Evolutionary conservation across 2,113 vertebrate genomes (phyloP).

Genomic region (Eubucco bourcierii): DNA sequence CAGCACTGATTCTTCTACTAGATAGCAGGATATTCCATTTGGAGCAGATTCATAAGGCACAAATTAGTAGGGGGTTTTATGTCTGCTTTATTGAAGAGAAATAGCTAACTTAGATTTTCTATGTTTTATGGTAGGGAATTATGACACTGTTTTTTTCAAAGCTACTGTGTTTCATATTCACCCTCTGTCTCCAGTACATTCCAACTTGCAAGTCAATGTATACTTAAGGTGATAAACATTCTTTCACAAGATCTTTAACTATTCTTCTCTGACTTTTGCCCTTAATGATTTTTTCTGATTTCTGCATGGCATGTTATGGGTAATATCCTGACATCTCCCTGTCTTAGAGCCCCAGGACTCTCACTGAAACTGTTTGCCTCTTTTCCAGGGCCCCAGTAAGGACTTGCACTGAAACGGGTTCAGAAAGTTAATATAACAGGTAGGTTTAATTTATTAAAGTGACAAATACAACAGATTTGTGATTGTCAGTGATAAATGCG

Average conservation of each 20-base stretch:
- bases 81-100: background rate
- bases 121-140: background rate
- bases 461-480: too few species aligned
- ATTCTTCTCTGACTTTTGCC: background rate
- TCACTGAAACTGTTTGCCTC: too few species aligned
- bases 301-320: background rate
- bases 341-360: too few species aligned
- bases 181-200: background rate
- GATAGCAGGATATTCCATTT: background rate
- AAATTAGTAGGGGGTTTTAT: background rate
- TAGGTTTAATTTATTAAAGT: too few species aligned
- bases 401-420: too few species aligned
- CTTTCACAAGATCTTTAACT: background rate
- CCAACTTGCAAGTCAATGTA: background rate
- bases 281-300: background rate
- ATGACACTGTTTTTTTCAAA: background rate
- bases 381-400: too few species aligned
- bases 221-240: background rate
- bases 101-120: background rate
- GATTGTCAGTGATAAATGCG: too few species aligned
- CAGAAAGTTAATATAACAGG: too few species aligned
- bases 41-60: background rate
- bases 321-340: too few species aligned
- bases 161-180: background rate
- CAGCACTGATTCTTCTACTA: background rate